These are phyloP conservation scores for Frankliniella fusca DNA, from an alignment of 2,888 invertebrate genomes.

Conservation along the genomic window DNA sequence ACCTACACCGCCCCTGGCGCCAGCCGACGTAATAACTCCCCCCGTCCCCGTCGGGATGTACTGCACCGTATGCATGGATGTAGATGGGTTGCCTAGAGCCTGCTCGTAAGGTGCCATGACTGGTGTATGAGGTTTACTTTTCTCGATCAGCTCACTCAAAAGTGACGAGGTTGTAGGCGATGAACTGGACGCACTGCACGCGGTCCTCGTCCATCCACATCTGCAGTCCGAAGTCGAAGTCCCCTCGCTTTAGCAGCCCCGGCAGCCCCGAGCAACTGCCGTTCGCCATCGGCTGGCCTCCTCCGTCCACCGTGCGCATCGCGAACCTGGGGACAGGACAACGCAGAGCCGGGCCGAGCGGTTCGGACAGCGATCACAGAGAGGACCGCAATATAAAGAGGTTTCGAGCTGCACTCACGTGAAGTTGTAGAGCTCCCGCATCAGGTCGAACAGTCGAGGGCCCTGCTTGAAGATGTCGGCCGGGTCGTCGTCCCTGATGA, in stretches of 20 bases:
- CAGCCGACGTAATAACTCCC: too few species aligned
- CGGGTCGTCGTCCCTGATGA: not conserved
- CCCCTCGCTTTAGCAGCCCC: not conserved
- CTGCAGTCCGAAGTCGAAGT: not conserved
- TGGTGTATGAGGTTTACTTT: too few species aligned
- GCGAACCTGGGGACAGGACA: not conserved
- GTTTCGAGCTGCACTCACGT: not conserved
- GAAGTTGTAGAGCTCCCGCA: not conserved
- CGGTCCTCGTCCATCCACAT: not conserved
- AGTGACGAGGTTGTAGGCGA: not conserved
- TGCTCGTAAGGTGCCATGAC: too few species aligned
- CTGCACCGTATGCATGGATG: too few species aligned
- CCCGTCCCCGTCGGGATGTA: too few species aligned
- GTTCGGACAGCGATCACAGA: too few species aligned
- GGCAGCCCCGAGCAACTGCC: not conserved
- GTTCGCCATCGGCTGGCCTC: not conserved
- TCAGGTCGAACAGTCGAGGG: not conserved
- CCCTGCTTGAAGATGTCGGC: slow-evolving; percentile 1
- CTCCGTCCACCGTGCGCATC: not conserved
- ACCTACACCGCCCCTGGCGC: too few species aligned
- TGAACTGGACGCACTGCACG: not conserved
- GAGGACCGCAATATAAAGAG: not conserved
- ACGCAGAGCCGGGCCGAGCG: too few species aligned
- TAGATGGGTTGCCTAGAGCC: too few species aligned
- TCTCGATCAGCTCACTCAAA: not conserved